These are phyloP conservation scores for Rutilus rutilus DNA, from an alignment of 2,113 vertebrate species.

Conservation along the genomic window DNA sequence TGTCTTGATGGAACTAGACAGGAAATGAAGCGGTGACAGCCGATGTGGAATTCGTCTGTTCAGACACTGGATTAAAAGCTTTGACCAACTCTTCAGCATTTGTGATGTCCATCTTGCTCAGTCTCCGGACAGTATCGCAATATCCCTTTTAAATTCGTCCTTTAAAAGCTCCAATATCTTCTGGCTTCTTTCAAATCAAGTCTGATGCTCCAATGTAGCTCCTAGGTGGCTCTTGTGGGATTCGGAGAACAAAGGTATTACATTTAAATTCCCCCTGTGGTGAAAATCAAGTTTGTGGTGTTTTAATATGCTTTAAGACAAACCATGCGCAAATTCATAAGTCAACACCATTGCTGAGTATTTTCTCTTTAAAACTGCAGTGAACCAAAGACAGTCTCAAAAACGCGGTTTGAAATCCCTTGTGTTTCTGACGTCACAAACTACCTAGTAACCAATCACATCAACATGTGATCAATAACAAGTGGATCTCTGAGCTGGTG, in stretches of 20 bases:
- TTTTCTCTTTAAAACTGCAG: too few species aligned
- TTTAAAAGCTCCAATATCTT: background rate
- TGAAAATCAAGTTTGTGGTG: too few species aligned
- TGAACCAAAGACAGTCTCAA: too few species aligned
- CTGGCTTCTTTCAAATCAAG: background rate
- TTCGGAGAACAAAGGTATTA: background rate
- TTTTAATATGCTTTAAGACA: too few species aligned
- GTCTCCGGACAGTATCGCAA: background rate
- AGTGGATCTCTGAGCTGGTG: too few species aligned
- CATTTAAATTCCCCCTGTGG: background rate
- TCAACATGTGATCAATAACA: too few species aligned
- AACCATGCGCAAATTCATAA: too few species aligned
- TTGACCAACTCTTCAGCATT: conserved; percentile 18
- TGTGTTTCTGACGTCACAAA: too few species aligned
- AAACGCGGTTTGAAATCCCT: too few species aligned
- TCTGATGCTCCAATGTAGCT: background rate
- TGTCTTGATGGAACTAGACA: background rate
- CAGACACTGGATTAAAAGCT: conserved; percentile 27
- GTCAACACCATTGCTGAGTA: too few species aligned
- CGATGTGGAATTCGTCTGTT: background rate
- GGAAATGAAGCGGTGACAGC: conserved; percentile 6
- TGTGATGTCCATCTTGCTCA: conserved; percentile 12
- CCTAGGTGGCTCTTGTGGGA: background rate
- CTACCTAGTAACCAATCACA: too few species aligned
- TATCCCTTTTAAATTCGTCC: background rate